Conservation (phyloP, 2,113 vertebrate genomes). For the Canis aureus region DNA sequence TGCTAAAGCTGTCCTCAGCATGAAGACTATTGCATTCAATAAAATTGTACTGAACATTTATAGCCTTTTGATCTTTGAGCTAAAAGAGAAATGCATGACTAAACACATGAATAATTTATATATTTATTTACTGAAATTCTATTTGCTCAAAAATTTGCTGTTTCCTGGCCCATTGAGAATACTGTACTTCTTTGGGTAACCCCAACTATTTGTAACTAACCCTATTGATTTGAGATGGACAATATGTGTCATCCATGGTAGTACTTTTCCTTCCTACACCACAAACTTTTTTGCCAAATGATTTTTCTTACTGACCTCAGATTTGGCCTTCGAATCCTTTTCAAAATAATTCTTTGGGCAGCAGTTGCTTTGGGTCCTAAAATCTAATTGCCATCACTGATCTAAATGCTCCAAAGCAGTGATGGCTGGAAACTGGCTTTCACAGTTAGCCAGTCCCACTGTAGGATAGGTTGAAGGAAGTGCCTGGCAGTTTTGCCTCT, state of each 20-base stretch:
- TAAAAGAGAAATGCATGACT: not conserved
- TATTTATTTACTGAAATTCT: not conserved
- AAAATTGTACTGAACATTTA: not conserved
- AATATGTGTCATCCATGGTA: accelerated
- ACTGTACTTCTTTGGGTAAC: not conserved
- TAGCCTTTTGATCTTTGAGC: not conserved
- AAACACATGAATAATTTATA: not conserved
- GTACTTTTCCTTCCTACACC: not conserved
- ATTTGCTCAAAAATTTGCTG: not conserved
- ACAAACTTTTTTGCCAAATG: not conserved
- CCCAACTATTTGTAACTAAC: not conserved
- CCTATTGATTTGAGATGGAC: not conserved
- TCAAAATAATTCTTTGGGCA: not conserved
- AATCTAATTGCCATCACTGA: not conserved
- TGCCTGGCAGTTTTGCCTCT: accelerated
- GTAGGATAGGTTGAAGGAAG: accelerated
- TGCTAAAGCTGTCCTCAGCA: not conserved
- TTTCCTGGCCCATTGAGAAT: not conserved
- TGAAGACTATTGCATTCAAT: not conserved
- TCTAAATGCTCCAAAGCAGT: not conserved
- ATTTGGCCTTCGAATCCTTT: not conserved
- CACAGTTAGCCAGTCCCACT: accelerated
- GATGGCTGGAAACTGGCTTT: not conserved
- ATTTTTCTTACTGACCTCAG: not conserved
- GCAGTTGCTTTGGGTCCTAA: not conserved